Conservation (phyloP, 1,140 invertebrate species). For the Teleogryllus occipitalis region DNA sequence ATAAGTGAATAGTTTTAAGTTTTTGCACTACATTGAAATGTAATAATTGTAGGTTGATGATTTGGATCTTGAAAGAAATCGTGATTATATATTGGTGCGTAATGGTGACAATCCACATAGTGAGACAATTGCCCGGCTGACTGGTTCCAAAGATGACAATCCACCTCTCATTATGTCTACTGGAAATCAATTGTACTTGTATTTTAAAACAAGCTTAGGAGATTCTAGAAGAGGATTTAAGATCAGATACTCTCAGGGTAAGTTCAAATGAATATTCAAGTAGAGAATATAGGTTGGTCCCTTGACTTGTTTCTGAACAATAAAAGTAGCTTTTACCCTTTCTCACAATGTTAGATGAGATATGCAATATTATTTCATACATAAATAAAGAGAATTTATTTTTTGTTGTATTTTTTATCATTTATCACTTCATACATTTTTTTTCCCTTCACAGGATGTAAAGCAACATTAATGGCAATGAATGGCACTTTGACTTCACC, state of each 20-base stretch:
- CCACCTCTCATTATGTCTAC: constrained; percentile 84
- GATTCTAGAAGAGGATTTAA: constrained; percentile 86
- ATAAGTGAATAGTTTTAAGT: background rate
- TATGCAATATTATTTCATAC: background rate
- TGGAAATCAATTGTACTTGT: constrained; percentile 78
- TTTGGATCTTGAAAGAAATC: constrained; percentile 73
- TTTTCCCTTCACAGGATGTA: constrained; percentile 45
- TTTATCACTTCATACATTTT: background rate
- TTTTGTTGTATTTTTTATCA: too few relatives aligned
- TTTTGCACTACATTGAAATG: background rate
- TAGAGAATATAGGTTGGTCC: background rate
- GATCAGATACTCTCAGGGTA: constrained; percentile 75
- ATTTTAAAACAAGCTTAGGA: constrained; percentile 83
- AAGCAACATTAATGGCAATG: constrained; percentile 64
- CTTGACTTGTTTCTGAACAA: background rate
- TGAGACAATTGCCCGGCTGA: constrained; percentile 69
- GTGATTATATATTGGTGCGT: constrained; percentile 81
- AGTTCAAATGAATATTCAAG: background rate
- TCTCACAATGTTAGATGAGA: background rate
- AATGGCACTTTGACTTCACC: constrained; percentile 83
- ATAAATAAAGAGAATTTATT: too few relatives aligned
- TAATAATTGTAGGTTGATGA: constrained; percentile 60
- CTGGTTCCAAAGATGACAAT: constrained; percentile 67
- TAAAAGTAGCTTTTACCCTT: background rate
- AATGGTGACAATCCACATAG: constrained; percentile 83